These are phyloP conservation scores for Alexandromys fortis DNA, from an alignment of 2,113 vertebrate genomes.

Conservation along the genomic window DNA sequence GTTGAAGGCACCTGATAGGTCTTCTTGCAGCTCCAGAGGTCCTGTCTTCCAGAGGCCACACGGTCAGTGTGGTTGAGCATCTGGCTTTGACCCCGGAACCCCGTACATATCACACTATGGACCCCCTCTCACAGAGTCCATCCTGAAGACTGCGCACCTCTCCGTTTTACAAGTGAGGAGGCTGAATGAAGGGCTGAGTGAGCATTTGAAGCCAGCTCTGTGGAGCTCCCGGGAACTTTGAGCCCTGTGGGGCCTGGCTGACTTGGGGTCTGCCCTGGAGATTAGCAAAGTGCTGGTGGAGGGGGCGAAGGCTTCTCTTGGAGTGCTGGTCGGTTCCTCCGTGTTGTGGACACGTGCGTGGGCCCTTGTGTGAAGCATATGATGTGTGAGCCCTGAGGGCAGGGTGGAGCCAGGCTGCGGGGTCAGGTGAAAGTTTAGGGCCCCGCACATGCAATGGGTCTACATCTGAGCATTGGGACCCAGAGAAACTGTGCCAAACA, in stretches of 20 bases:
- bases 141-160: not conserved
- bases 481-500: accelerated
- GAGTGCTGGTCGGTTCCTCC: not conserved
- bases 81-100: not conserved
- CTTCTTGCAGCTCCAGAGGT: not conserved
- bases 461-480: not conserved
- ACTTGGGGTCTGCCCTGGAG: not conserved
- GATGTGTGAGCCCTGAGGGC: accelerated
- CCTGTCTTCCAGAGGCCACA: not conserved
- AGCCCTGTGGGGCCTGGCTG: not conserved
- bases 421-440: not conserved
- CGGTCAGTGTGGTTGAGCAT: not conserved
- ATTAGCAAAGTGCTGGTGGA: not conserved
- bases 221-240: not conserved
- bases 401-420: not conserved
- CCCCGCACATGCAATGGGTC: accelerated
- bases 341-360: accelerated
- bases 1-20: not conserved
- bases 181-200: too few relatives aligned
- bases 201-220: not conserved
- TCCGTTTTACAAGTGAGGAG: not conserved
- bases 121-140: not conserved
- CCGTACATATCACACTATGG: not conserved
- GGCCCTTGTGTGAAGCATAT: not conserved
- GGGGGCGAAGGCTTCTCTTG: not conserved